A percentile compares a stretch with the other conserved stretches of the same genome.
Conservation (phyloP, 2,797 vertebrate species). For the Garrulus glandarius region DNA sequence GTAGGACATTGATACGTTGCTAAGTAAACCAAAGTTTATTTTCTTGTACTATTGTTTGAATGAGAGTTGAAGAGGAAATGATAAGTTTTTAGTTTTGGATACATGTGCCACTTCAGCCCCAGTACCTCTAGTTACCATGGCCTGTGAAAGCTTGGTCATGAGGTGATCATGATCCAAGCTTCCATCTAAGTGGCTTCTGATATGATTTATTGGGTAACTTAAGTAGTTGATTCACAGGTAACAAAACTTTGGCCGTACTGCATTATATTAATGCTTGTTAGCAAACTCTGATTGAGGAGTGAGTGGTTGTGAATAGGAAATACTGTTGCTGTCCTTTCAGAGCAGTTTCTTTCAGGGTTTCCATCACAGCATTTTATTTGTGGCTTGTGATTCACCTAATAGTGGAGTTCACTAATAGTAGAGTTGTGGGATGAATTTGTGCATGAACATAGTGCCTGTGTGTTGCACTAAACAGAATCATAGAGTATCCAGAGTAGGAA, state of each 20-base stretch:
- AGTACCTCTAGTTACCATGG: neutral
- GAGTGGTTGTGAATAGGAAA: neutral
- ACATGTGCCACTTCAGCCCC: neutral
- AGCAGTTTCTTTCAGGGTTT: neutral
- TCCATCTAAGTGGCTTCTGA: neutral
- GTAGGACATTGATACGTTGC: slow-evolving; percentile 55
- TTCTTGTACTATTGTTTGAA: slow-evolving; percentile 21
- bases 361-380: neutral
- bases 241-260: neutral
- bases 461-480: neutral
- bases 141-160: neutral
- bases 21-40: slow-evolving; percentile 62
- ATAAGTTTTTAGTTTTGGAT: neutral
- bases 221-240: neutral
- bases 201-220: neutral
- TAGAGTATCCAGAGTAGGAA: neutral
- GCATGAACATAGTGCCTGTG: neutral
- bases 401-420: neutral
- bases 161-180: neutral
- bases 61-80: neutral
- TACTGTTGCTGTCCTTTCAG: neutral
- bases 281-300: neutral
- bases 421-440: neutral
- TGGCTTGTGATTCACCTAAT: neutral
- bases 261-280: neutral